These are phyloP conservation scores for Bombyx mandarina DNA, from an alignment of 1,140 invertebrate genomes.

Conservation along the genomic window DNA sequence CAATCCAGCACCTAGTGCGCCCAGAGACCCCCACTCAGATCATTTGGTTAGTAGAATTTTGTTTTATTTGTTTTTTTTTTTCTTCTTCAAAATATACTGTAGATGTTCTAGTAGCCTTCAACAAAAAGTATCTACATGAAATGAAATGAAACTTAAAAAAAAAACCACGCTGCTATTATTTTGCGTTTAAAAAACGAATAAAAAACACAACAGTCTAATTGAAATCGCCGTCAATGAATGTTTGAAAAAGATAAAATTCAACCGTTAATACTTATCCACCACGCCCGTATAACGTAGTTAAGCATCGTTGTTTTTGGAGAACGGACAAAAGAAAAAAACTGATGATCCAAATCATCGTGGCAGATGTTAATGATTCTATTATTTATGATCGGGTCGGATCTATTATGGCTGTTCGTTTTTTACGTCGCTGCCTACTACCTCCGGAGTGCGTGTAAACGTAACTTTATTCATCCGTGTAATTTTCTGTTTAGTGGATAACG, in stretches of 20 bases:
- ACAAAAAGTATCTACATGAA: no score
- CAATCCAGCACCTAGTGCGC: constrained; percentile 63
- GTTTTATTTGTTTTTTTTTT: constrained; percentile 18
- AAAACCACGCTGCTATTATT: no score
- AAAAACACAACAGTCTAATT: no score
- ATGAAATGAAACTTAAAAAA: no score
- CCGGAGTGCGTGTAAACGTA: constrained; percentile 25
- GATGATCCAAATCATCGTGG: constrained; percentile 56
- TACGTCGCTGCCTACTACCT: constrained; percentile 32
- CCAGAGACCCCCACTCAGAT: constrained; percentile 65
- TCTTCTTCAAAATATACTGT: no score
- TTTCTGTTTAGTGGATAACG: constrained; percentile 24
- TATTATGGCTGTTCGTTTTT: constrained; percentile 41
- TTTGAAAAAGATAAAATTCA: constrained; percentile 18
- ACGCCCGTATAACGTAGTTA: constrained; percentile 25
- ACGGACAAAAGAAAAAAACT: constrained; percentile 26
- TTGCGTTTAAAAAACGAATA: no score
- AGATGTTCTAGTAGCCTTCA: no score
- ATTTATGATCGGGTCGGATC: constrained; percentile 52
- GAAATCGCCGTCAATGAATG: no score
- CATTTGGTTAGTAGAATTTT: constrained; percentile 68
- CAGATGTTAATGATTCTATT: constrained; percentile 68
- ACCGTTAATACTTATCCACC: constrained; percentile 51
- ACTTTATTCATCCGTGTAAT: constrained; percentile 66
- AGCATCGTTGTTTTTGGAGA: constrained; percentile 1